These are phyloP conservation scores for Pipistrellus pipistrellus DNA, from an alignment of 2,797 vertebrate genomes.

Conservation along the genomic window DNA sequence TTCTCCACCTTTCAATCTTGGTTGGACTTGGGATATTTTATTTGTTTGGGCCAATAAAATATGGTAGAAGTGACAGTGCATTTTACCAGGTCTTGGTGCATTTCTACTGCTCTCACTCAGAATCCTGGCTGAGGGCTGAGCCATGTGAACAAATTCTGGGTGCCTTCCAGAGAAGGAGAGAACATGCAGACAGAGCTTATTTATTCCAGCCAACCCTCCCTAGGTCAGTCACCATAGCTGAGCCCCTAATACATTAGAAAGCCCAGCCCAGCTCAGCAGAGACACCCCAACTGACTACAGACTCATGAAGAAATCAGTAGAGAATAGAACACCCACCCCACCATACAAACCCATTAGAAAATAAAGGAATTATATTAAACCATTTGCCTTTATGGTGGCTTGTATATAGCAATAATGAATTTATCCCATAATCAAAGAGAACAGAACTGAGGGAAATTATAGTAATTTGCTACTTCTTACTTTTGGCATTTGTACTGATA, in stretches of 20 bases:
- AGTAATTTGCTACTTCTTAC: not conserved
- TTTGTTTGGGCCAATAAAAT: not conserved
- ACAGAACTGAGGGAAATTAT: not conserved
- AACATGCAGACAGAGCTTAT: not conserved
- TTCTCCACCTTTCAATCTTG: not conserved
- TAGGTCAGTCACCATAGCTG: not conserved
- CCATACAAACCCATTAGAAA: not conserved
- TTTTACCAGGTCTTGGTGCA: not conserved
- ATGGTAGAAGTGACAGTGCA: not conserved
- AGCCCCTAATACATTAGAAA: not conserved
- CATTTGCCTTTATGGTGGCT: not conserved
- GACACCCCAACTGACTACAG: not conserved
- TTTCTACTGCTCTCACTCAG: not conserved
- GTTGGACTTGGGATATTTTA: not conserved
- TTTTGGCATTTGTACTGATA: not conserved
- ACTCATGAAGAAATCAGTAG: not conserved
- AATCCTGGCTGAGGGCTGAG: not conserved
- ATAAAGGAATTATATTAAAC: not conserved
- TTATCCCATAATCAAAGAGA: not conserved
- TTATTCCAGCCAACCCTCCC: not conserved
- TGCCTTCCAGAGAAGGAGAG: not conserved
- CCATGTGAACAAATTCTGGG: not conserved
- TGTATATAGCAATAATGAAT: not conserved
- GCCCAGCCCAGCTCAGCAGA: not conserved
- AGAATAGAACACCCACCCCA: not conserved